Base-by-base conservation (phyloP, 1,140 invertebrate species). In the Holotrichia oblita region DNA sequence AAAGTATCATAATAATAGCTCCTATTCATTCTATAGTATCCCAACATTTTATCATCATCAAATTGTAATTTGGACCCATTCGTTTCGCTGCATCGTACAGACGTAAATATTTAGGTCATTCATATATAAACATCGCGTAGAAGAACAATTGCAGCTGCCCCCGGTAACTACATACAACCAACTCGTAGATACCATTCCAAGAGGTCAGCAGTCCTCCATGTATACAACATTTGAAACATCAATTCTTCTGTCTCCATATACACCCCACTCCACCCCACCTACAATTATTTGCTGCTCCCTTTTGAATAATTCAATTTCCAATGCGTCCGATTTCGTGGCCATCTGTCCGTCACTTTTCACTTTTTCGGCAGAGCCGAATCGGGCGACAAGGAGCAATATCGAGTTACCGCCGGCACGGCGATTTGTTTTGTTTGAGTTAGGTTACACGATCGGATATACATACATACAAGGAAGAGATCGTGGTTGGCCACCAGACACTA, bases 231-330 rank as follows among this genome's bases (percentile, higher is more conserved):
- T 12, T n/a, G n/a, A n/a, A n/a, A n/a, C 12, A 12, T 8, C 44
- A 10, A 48, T 48, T 48, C 44, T 12, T 12, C n/a, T 3, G 12
- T 48, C 12, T 42, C 41, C 8, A 48, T 12, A n/a, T 48, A 48
- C 44, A n/a, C 0, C 61, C 61, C 69, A 12, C 20, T 14, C 72
- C 27, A 73, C 72, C 72, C 72, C n/a, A n/a, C 72, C 72, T 73
- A 83, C 83, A 86, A 85, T 86, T 86, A 86, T 86, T 85, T 84
- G 83, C 61, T 64, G 83, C 61, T 64, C 61, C 85, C 85, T 84
- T 85, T 85, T 85, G 84, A 86, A 86, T 86, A 85, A 86, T 85
- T 86, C 82, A 86, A 85, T 86, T 84, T 86, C 83, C 80, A 82
- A 81, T 80, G 83, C 80, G 77, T 80, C 82, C 83, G 82, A 83